Percentiles rank a stretch among this genome's conserved stretches.
Conservation (phyloP, 2,888 invertebrate genomes). For the Drosophila antonietae region DNA sequence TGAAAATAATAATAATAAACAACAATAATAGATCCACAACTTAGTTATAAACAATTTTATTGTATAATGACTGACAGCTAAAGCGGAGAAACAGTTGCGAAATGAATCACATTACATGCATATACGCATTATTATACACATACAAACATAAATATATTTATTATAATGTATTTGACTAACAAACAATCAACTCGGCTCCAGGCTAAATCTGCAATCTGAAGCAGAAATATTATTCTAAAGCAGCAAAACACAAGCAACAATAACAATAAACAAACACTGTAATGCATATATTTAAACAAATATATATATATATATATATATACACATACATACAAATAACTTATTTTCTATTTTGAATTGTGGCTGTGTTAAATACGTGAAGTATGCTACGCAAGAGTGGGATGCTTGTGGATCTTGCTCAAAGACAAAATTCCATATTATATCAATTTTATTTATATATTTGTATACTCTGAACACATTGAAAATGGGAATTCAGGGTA, state of each 20-base stretch:
- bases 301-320: not conserved
- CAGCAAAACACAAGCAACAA: conserved; percentile 33
- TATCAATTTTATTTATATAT: no score
- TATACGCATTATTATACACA: conserved; percentile 35
- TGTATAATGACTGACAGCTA: conserved; percentile 60
- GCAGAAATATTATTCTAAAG: conserved; percentile 37
- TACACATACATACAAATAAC: not conserved
- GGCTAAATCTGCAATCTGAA: conserved; percentile 1
- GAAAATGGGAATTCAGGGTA: no score
- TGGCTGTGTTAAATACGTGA: not conserved
- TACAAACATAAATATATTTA: conserved; percentile 31
- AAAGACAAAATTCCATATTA: no score
- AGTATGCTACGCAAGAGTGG: not conserved
- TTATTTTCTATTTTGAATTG: not conserved
- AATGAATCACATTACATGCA: conserved; percentile 40
- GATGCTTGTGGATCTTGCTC: no score
- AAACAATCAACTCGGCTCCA: conserved; percentile 18
- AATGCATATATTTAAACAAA: conserved; percentile 31
- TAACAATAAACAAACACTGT: conserved; percentile 51
- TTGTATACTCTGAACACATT: no score
- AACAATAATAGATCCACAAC: conserved; percentile 27
- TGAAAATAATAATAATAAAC: conserved; percentile 21
- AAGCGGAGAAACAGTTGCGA: conserved; percentile 34
- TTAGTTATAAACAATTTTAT: conserved; percentile 61
- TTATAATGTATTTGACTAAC: conserved; percentile 21